These are phyloP conservation scores for Salvator merianae DNA, from an alignment of 2,113 vertebrate genomes.

Conservation along the genomic window DNA sequence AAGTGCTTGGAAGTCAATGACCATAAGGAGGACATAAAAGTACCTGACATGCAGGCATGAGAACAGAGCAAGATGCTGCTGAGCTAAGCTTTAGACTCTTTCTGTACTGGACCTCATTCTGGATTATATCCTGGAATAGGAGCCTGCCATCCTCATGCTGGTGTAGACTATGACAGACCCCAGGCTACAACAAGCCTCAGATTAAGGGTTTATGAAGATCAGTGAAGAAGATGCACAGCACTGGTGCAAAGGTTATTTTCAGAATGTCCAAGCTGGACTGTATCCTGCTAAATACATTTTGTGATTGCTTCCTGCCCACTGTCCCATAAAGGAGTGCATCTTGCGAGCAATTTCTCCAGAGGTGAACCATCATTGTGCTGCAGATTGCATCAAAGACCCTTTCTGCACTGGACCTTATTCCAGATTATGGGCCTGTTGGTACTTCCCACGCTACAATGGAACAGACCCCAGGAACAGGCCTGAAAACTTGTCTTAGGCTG, in stretches of 20 bases:
- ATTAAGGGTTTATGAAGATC: constrained; percentile 91
- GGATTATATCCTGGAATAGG: no score
- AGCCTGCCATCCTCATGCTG: no score
- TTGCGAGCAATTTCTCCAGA: constrained; percentile 46
- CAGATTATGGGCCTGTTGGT: no score
- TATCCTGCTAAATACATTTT: constrained; percentile 94
- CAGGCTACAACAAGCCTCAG: no score
- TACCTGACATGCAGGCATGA: constrained; percentile 85
- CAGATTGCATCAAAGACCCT: constrained; percentile 17
- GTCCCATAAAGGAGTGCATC: constrained; percentile 27
- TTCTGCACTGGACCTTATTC: no score
- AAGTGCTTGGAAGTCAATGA: constrained; percentile 79
- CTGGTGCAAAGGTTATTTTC: constrained; percentile 94
- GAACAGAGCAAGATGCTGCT: constrained; percentile 94
- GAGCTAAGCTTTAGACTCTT: constrained; percentile 93
- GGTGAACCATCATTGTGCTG: constrained; percentile 38
- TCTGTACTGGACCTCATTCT: constrained; percentile 69
- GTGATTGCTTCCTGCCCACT: constrained; percentile 71
- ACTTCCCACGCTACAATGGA: no score
- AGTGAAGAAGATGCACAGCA: constrained; percentile 96
- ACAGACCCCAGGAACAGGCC: no score
- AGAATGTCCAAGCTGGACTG: constrained; percentile 86
- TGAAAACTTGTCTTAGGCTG: no score
- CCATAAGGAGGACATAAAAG: constrained; percentile 67
- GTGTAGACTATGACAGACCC: no score